A percentile compares a stretch with the other conserved stretches of the same genome.
phyloP scores from a whole-genome alignment of 2,797 vertebrate genomes.

The Distichodus sexfasciatus region DNA sequence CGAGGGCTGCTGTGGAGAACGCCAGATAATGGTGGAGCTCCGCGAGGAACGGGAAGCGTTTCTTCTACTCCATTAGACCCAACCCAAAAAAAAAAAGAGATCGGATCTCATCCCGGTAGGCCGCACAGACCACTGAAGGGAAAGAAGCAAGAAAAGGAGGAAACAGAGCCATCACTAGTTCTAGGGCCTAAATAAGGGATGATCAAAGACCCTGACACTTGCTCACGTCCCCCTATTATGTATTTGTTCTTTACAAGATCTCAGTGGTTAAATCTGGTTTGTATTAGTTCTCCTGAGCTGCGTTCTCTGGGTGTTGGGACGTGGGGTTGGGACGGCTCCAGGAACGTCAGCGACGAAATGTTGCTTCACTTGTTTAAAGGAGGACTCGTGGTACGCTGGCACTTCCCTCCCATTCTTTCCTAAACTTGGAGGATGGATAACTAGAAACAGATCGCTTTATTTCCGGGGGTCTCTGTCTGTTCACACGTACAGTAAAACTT shows the following conservation, averaged over 20 bases:
- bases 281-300: constrained; percentile 55
- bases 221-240: constrained; percentile 40
- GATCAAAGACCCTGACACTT: constrained; percentile 56
- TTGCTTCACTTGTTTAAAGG: constrained; percentile 23
- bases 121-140: constrained; percentile 20
- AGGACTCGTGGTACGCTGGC: background rate
- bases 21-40: constrained; percentile 56
- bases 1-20: constrained; percentile 51
- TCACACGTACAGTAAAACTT: background rate
- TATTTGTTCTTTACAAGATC: constrained; percentile 45
- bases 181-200: constrained; percentile 32
- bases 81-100: background rate
- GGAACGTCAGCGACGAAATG: constrained; percentile 37
- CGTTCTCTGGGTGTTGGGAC: constrained; percentile 36
- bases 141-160: constrained; percentile 12
- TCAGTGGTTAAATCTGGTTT: constrained; percentile 56
- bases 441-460: constrained; percentile 7
- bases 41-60: constrained; percentile 41
- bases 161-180: constrained; percentile 24
- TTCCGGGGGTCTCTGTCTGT: constrained; percentile 1
- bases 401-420: constrained; percentile 21
- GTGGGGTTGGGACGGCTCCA: constrained; percentile 28
- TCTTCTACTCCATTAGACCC: constrained; percentile 41
- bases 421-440: constrained; percentile 10
- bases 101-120: constrained; percentile 28